These are phyloP conservation scores for Strigamia maritima DNA, from an alignment of 2,888 invertebrate species.

Conservation along the genomic window DNA sequence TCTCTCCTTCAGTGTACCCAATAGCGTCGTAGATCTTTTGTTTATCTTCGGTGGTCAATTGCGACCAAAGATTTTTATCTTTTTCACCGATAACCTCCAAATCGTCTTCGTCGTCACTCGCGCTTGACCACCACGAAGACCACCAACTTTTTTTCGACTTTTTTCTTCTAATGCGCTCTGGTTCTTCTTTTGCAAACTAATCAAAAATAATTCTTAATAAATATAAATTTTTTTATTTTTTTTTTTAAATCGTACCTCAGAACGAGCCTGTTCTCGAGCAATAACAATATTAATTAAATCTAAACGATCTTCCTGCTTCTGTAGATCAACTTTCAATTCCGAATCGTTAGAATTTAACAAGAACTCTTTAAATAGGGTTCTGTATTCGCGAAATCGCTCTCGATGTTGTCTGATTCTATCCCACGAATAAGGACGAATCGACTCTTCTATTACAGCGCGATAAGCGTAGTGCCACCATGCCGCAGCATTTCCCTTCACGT, in stretches of 20 bases:
- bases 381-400: slow-evolving; percentile 66
- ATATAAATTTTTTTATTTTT: background rate
- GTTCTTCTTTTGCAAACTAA: slow-evolving; percentile 47
- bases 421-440: slow-evolving; percentile 73
- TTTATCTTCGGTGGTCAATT: slow-evolving; percentile 64
- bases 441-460: slow-evolving; percentile 66
- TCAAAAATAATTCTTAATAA: slow-evolving; percentile 11
- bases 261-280: slow-evolving; percentile 74
- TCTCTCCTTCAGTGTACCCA: slow-evolving; percentile 59
- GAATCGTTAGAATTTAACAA: slow-evolving; percentile 69
- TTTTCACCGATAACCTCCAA: slow-evolving; percentile 59
- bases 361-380: slow-evolving; percentile 67
- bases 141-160: slow-evolving; percentile 40
- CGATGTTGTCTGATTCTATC: slow-evolving; percentile 64
- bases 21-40: slow-evolving; percentile 62
- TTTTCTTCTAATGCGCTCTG: slow-evolving; percentile 46
- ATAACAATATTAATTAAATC: slow-evolving; percentile 71
- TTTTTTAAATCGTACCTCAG: slow-evolving; percentile 59
- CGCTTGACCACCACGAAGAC: slow-evolving; percentile 39
- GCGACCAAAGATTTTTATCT: slow-evolving; percentile 60
- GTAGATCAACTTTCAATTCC: slow-evolving; percentile 68
- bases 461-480: slow-evolving; percentile 76
- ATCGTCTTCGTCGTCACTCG: slow-evolving; percentile 42
- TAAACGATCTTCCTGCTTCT: slow-evolving; percentile 70
- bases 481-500: slow-evolving; percentile 60